A percentile compares a stretch with the other conserved stretches of the same genome.
These are phyloP conservation scores for Philotrypesis tridentata DNA, from an alignment of 1,140 invertebrate species.

Conservation along the genomic window DNA sequence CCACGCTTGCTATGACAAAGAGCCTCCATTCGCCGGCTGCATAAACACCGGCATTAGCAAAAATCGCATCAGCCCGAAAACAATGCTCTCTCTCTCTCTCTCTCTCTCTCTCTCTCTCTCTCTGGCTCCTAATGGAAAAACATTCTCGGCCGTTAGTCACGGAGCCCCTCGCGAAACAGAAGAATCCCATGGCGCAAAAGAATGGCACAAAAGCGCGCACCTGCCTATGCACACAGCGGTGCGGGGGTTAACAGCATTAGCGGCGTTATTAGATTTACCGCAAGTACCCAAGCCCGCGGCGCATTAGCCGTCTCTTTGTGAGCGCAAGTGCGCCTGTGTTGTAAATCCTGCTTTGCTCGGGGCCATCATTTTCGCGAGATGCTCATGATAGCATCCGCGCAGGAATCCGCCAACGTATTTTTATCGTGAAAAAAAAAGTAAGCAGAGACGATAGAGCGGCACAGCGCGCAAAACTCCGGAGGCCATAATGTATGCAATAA, in stretches of 20 bases:
- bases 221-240: neutral
- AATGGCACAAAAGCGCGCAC: neutral
- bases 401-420: no score
- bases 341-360: slow-evolving; percentile 47
- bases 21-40: neutral
- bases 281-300: neutral
- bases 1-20: neutral
- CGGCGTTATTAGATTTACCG: neutral
- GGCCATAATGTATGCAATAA: slow-evolving; percentile 33
- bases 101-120: neutral
- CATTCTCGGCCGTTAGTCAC: neutral
- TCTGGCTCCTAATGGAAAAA: neutral
- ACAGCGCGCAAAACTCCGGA: no score
- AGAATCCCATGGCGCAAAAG: neutral
- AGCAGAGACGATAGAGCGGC: no score
- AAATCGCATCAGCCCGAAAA: neutral
- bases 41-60: neutral
- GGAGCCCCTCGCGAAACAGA: neutral
- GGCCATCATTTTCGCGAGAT: slow-evolving; percentile 4
- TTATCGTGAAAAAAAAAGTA: no score
- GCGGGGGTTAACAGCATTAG: neutral
- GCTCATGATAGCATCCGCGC: slow-evolving; percentile 9
- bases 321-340: slow-evolving; percentile 55
- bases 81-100: neutral
- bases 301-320: neutral